Conservation (phyloP, 2,797 vertebrate genomes). For the Botia kubotai region DNA sequence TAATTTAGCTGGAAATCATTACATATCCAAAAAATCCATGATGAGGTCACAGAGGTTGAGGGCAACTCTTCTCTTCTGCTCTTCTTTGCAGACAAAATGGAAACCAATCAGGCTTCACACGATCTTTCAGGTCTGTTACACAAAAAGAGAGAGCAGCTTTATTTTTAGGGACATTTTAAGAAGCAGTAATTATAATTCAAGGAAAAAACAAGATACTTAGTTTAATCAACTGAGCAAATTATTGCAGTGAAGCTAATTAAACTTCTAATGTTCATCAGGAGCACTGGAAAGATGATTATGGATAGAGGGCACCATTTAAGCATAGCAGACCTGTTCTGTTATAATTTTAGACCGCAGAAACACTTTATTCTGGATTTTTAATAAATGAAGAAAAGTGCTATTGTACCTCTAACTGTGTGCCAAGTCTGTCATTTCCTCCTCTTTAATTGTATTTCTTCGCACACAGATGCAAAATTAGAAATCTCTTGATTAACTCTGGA, state of each 20-base stretch:
- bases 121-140: conserved; percentile 25
- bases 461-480: conserved; percentile 3
- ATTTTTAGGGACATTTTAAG: conserved; percentile 32
- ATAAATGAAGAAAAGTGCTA: conserved; percentile 16
- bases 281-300: conserved; percentile 48
- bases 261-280: conserved; percentile 46
- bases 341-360: conserved; percentile 44
- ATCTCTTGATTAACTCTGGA: neutral
- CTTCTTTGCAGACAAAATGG: conserved; percentile 26
- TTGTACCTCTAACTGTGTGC: neutral
- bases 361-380: conserved; percentile 37
- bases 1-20: conserved; percentile 1
- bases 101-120: conserved; percentile 47
- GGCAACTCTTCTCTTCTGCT: conserved; percentile 10
- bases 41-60: conserved; percentile 16
- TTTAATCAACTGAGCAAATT: conserved; percentile 60
- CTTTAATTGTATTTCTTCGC: neutral
- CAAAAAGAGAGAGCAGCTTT: neutral
- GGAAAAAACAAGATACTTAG: conserved; percentile 34
- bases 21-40: neutral
- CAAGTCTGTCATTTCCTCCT: conserved; percentile 1
- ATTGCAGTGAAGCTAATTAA: conserved; percentile 58
- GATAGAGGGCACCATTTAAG: conserved; percentile 49
- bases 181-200: conserved; percentile 48
- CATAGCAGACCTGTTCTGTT: conserved; percentile 45